Conservation (phyloP, 2,888 invertebrate genomes). For the Rosalia funebris region DNA sequence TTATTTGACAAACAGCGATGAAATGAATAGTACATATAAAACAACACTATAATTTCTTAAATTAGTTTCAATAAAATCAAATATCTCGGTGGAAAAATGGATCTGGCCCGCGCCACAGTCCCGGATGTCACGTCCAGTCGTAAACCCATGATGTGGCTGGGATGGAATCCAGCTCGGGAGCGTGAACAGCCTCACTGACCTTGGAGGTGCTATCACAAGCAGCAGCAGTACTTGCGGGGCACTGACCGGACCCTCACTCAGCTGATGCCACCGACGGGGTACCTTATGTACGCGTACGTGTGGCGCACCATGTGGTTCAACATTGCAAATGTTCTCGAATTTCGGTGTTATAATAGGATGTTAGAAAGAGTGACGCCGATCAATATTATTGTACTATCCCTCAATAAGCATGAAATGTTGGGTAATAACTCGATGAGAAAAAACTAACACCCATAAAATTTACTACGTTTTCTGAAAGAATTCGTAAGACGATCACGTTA, state of each 20-base stretch:
- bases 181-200: conserved; percentile 48
- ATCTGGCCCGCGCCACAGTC: conserved; percentile 7
- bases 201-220: conserved; percentile 42
- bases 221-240: conserved; percentile 37
- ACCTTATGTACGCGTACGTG: background rate
- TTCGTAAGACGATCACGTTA: too few species aligned
- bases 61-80: too few species aligned
- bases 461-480: too few species aligned
- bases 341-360: background rate
- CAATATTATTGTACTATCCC: background rate
- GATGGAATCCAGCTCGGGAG: conserved; percentile 48
- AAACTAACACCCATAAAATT: too few species aligned
- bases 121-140: conserved; percentile 8
- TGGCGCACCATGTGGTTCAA: background rate
- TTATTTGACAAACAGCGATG: too few species aligned
- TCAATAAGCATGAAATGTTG: too few species aligned
- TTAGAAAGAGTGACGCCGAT: background rate
- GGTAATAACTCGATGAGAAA: too few species aligned
- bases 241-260: conserved; percentile 38
- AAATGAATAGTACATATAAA: too few species aligned
- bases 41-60: too few species aligned
- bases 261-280: conserved; percentile 18
- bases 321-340: background rate
- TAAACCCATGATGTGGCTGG: conserved; percentile 30
- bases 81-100: too few species aligned